phyloP scores from a whole-genome alignment of 2,888 invertebrate genomes.

The Lomographa bimaculata region DNA sequence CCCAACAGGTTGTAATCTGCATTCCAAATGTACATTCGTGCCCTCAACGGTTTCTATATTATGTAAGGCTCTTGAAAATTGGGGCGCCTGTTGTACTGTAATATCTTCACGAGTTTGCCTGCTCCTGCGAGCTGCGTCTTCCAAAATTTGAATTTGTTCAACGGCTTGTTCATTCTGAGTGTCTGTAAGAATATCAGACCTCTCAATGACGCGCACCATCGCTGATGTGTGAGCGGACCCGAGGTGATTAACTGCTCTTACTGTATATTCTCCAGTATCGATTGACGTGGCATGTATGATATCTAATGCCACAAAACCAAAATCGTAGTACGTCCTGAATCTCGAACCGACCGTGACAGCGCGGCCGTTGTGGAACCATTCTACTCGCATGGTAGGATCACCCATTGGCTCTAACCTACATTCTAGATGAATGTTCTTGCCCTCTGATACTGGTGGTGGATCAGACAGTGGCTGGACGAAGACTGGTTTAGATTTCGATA shows the following conservation, averaged over 20 bases:
- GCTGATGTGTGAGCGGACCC: slow-evolving; percentile 97
- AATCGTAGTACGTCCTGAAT: slow-evolving; percentile 97
- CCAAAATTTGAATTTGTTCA: slow-evolving; percentile 95
- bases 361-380: slow-evolving; percentile 97
- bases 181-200: slow-evolving; percentile 92
- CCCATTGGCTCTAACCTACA: slow-evolving; percentile 97
- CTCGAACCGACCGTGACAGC: slow-evolving; percentile 95
- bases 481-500: slow-evolving; percentile 96
- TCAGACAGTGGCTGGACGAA: slow-evolving; percentile 95
- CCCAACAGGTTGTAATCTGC: slow-evolving; percentile 94
- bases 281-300: slow-evolving; percentile 96
- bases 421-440: slow-evolving; percentile 95
- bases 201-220: slow-evolving; percentile 92
- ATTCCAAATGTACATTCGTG: slow-evolving; percentile 96
- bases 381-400: slow-evolving; percentile 97
- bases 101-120: slow-evolving; percentile 91
- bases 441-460: slow-evolving; percentile 93
- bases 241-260: slow-evolving; percentile 95
- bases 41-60: slow-evolving; percentile 96
- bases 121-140: slow-evolving; percentile 89
- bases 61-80: slow-evolving; percentile 93
- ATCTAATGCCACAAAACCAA: slow-evolving; percentile 98
- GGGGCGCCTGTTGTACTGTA: slow-evolving; percentile 92
- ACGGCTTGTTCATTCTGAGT: slow-evolving; percentile 96
- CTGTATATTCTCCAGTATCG: slow-evolving; percentile 98